Conservation (phyloP, 2,797 vertebrate genomes). For the Sebastes taczanowskii region DNA sequence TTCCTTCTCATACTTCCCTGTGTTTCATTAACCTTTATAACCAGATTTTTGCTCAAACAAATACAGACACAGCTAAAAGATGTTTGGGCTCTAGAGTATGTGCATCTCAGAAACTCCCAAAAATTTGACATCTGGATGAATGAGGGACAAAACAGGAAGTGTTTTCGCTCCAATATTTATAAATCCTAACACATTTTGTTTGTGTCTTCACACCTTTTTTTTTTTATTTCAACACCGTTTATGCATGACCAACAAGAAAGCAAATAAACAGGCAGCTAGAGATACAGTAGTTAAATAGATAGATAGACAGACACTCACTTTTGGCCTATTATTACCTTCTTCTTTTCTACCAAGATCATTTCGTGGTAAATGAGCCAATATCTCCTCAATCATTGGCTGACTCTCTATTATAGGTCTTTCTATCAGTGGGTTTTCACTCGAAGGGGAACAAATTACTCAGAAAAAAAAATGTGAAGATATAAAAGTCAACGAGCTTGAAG, state of each 20-base stretch:
- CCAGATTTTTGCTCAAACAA: conserved; percentile 40
- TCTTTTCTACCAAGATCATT: conserved; percentile 12
- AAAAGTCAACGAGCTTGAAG: conserved; percentile 63
- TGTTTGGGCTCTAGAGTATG: background rate
- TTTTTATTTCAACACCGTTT: background rate
- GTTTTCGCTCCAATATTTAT: background rate
- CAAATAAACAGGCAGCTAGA: background rate
- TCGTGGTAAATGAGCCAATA: conserved; percentile 37
- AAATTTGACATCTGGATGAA: background rate
- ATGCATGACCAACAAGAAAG: background rate
- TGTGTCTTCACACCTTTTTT: background rate
- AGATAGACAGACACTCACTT: background rate
- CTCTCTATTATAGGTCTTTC: conserved; percentile 10
- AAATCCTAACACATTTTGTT: background rate
- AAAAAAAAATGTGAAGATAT: conserved; percentile 44
- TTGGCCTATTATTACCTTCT: background rate
- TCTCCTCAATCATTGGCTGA: conserved; percentile 28
- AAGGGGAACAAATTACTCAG: conserved; percentile 54
- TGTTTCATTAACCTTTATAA: conserved; percentile 55
- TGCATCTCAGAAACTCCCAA: background rate
- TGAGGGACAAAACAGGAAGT: background rate
- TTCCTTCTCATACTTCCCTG: conserved; percentile 30
- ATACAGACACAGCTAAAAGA: conserved; percentile 3
- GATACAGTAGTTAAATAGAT: background rate
- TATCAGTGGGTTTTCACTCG: conserved; percentile 30